These are phyloP conservation scores for Aquatica leii DNA, from an alignment of 2,888 invertebrate genomes.

Conservation along the genomic window DNA sequence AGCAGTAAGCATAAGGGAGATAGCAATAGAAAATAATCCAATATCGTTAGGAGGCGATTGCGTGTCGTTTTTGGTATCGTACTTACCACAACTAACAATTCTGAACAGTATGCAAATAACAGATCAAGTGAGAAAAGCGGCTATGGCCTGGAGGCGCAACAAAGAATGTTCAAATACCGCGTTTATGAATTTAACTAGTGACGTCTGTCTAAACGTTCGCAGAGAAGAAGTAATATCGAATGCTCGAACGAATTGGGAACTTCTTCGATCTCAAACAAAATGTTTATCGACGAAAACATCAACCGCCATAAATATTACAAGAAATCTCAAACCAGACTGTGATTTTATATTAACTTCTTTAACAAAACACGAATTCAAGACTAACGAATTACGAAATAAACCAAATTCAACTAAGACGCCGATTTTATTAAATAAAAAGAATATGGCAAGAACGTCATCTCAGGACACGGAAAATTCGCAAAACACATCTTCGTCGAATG, in stretches of 20 bases:
- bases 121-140: slow-evolving; percentile 79
- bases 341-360: slow-evolving; percentile 59
- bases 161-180: slow-evolving; percentile 77
- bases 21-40: slow-evolving; percentile 88
- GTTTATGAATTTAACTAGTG: slow-evolving; percentile 70
- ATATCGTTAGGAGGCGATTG: slow-evolving; percentile 83
- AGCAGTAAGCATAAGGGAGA: slow-evolving; percentile 78
- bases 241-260: slow-evolving; percentile 87
- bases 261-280: slow-evolving; percentile 73
- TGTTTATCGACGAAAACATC: slow-evolving; percentile 61
- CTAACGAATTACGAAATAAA: slow-evolving; percentile 20
- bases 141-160: slow-evolving; percentile 81
- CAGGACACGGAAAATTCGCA: slow-evolving; percentile 67
- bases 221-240: slow-evolving; percentile 87
- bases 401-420: slow-evolving; percentile 48
- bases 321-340: slow-evolving; percentile 56
- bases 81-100: slow-evolving; percentile 75
- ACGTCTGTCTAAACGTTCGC: slow-evolving; percentile 67
- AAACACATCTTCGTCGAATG: slow-evolving; percentile 64
- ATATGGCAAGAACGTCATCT: slow-evolving; percentile 53
- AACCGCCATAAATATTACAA: slow-evolving; percentile 50
- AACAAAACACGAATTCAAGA: slow-evolving; percentile 45
- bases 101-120: slow-evolving; percentile 82
- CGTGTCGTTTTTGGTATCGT: slow-evolving; percentile 81
- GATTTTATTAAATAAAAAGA: slow-evolving; percentile 63